Conservation (phyloP, 92 coral and sea anemone genomes). For the Palythoa heliodiscus region DNA sequence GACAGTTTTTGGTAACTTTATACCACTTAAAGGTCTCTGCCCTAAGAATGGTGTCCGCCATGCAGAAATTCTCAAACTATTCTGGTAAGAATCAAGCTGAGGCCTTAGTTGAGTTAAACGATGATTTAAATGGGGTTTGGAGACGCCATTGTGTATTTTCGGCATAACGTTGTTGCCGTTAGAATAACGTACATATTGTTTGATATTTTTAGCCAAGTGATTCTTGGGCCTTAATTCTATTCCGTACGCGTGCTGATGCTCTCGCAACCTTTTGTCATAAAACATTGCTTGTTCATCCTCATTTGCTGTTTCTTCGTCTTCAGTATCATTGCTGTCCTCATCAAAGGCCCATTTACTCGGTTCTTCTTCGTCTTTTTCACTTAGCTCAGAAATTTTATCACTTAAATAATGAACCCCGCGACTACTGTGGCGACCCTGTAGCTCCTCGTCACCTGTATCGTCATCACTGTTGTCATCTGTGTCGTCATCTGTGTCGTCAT, state of each 20-base stretch:
- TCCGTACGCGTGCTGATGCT: background rate
- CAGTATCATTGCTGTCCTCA: background rate
- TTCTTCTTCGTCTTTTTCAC: background rate
- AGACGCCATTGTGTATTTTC: background rate
- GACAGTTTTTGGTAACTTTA: background rate
- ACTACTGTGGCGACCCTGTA: background rate
- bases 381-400: background rate
- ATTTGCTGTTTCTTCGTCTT: slow-evolving; percentile 2
- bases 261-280: background rate
- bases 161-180: background rate
- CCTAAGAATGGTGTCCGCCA: background rate
- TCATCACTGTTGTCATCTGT: background rate
- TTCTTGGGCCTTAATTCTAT: too few species aligned
- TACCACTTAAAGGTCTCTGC: background rate
- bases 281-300: background rate
- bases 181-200: background rate
- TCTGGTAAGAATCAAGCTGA: background rate
- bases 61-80: background rate
- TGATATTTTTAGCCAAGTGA: background rate
- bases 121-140: background rate
- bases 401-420: background rate
- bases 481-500: background rate
- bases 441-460: background rate
- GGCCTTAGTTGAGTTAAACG: background rate
- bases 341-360: background rate